Conservation (phyloP, 2,113 vertebrate species). For the Pteruthius melanotis region DNA sequence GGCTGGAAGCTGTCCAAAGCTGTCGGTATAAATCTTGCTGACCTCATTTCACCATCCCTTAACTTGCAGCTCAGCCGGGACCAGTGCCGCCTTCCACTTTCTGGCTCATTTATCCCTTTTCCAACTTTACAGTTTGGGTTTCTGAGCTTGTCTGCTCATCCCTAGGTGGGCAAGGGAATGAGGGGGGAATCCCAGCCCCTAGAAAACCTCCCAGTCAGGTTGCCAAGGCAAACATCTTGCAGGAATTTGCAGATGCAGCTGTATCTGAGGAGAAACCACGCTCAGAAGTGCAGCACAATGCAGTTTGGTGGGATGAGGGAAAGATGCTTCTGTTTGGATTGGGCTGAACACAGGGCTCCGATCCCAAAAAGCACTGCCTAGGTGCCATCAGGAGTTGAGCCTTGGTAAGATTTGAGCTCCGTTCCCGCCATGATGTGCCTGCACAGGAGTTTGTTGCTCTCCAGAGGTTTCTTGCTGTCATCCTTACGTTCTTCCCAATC, state of each 20-base stretch:
- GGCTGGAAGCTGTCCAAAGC: slow-evolving; percentile 10
- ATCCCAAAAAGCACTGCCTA: not conserved
- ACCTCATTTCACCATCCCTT: slow-evolving; percentile 42
- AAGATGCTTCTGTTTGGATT: not conserved
- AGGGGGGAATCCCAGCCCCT: not conserved
- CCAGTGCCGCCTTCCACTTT: not conserved
- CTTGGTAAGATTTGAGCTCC: not conserved
- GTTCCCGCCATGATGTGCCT: accelerated
- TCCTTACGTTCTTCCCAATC: not conserved
- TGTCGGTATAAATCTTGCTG: slow-evolving; percentile 27
- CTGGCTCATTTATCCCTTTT: slow-evolving; percentile 12
- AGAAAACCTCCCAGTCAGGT: not conserved
- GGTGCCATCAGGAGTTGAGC: not conserved
- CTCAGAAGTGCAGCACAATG: accelerated
- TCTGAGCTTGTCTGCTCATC: not conserved
- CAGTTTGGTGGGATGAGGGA: not conserved
- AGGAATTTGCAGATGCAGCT: not conserved
- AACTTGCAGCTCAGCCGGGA: not conserved
- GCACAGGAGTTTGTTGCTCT: not conserved
- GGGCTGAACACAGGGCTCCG: not conserved
- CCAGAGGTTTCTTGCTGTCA: not conserved
- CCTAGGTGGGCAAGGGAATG: not conserved
- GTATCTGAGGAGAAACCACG: not conserved
- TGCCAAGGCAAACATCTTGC: not conserved
- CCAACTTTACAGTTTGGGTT: not conserved